These are phyloP conservation scores for Neria commutata DNA, from an alignment of 2,888 invertebrate genomes.

Conservation along the genomic window DNA sequence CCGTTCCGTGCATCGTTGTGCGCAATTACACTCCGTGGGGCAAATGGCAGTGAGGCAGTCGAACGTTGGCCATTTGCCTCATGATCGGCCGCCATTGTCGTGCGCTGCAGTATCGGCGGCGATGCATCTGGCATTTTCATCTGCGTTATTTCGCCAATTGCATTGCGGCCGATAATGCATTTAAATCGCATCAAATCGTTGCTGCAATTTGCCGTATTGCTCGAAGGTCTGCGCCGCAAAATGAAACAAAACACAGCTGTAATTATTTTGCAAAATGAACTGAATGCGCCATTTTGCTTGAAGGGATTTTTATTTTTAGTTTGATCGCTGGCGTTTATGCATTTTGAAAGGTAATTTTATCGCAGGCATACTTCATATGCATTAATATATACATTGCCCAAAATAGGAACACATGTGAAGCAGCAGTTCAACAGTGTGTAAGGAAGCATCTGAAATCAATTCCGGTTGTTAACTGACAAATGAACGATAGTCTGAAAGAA, in stretches of 20 bases:
- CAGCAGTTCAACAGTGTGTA: too few relatives aligned
- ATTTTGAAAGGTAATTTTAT: neutral
- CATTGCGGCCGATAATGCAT: slow-evolving; percentile 24
- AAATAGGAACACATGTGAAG: too few relatives aligned
- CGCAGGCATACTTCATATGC: too few relatives aligned
- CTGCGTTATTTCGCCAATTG: slow-evolving; percentile 19
- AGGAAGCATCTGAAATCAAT: too few relatives aligned
- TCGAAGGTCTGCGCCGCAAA: neutral
- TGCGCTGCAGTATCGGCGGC: neutral
- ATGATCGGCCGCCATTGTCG: neutral
- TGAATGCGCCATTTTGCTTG: slow-evolving; percentile 22
- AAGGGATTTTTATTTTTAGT: neutral
- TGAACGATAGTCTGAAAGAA: too few relatives aligned
- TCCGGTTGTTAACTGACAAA: too few relatives aligned
- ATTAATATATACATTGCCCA: too few relatives aligned
- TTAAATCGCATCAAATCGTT: slow-evolving; percentile 24
- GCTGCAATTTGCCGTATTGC: slow-evolving; percentile 8
- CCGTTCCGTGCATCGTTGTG: slow-evolving; percentile 16
- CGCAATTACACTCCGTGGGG: slow-evolving; percentile 10
- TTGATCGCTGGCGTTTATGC: neutral
- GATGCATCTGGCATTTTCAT: neutral
- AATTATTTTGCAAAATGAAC: slow-evolving; percentile 10
- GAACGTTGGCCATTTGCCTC: neutral
- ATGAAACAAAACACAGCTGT: slow-evolving; percentile 4
- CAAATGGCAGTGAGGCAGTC: neutral